Evolutionary conservation across 2,797 vertebrate genomes (phyloP), one percentile per base, ranked within the genome.

Genomic region (Sebastolobus alascanus): DNA sequence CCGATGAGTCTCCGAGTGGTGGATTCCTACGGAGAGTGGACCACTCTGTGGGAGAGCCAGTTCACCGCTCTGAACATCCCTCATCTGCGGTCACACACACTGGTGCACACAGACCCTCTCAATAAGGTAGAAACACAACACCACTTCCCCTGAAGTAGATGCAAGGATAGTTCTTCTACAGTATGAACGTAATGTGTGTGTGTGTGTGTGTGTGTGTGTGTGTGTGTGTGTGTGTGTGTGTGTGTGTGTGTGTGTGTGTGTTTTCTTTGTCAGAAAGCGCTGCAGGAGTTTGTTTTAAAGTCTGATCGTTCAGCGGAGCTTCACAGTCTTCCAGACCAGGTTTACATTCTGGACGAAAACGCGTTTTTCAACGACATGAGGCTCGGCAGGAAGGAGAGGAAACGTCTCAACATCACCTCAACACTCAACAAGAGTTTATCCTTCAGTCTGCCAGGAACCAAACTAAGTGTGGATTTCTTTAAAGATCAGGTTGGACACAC

Each of bases 381-480:
- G 10, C 92, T 96, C 1, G 94, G 96, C 63, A 96, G 92, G 79
- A 94, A 93, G 75, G 94, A 96, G 86, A 93, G 37, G 73, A 94
- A 85, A 82, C 93, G 94, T 7, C 89, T 96, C 2, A 94, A 94
- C 27, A 4, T 94, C 74, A 75, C 69, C 4, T 86, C 87, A 1
- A 84, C 84, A 1, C 84, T 95, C 10, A 94, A 88, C 90, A 94
- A 89, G 79, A 95, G 79, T 84, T 86, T 96, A 27, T 92, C 91
- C 80, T 94, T 96, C 87, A 95, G 95, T 79, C 90, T 96, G 61
- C 96, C 96, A 0, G 95, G 94, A 80, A 94, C 95, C 33, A 84
- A 88, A 79, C 93, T 96, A 2, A 95, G 94, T 63, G 89, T 96
- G 88, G 96, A 96, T 84, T 96, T 96, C 92, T 96, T 96, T 84